Evolutionary conservation across 2,113 vertebrate genomes (phyloP).

Genomic region (Natator depressus): DNA sequence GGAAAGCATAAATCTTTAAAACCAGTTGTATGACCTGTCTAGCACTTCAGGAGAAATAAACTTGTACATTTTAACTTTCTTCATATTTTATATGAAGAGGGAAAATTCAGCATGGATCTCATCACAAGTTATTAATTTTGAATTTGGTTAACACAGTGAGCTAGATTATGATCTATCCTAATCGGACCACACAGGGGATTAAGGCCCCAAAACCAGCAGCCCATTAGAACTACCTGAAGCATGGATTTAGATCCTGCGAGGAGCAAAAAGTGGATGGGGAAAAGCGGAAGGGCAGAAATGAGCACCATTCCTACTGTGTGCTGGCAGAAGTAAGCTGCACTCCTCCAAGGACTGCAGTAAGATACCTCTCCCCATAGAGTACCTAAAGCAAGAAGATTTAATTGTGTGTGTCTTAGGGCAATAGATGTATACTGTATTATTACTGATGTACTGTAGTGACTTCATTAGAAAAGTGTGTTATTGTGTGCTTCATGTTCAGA

Average conservation of each 20-base stretch:
- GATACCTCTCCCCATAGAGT: not conserved
- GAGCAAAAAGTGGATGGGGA: not conserved
- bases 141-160: not conserved
- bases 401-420: not conserved
- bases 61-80: not conserved
- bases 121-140: not conserved
- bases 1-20: not conserved
- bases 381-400: constrained; percentile 1
- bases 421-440: not conserved
- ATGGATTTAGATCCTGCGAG: not conserved
- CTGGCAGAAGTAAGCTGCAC: not conserved
- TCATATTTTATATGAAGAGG: not conserved
- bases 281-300: not conserved
- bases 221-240: not conserved
- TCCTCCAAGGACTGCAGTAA: not conserved
- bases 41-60: not conserved
- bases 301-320: rapidly evolving
- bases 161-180: not conserved
- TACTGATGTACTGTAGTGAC: constrained; percentile 15
- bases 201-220: not conserved
- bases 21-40: not conserved
- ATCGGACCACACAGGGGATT: not conserved
- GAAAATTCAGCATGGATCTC: not conserved
- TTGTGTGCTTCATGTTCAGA: constrained; percentile 9
- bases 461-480: constrained; percentile 7